A percentile compares a stretch with the other conserved stretches of the same genome.
Evolutionary conservation across 2,888 invertebrate genomes (phyloP).

Genomic region (Cheiracanthium punctorium): DNA sequence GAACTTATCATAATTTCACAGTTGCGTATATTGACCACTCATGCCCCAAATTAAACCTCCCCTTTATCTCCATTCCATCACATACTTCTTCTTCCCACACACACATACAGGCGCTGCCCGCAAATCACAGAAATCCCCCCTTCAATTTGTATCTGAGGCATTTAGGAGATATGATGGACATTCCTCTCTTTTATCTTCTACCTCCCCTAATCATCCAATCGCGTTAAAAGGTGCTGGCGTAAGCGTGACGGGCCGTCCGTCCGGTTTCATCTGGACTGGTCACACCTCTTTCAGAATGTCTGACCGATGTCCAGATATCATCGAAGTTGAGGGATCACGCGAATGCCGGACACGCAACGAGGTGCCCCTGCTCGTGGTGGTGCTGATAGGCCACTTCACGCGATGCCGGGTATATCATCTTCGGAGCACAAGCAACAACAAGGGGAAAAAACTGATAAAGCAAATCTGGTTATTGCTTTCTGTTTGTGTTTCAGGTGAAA

Average conservation of each 20-base stretch:
- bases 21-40: no score
- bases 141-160: not conserved
- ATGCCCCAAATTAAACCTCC: not conserved
- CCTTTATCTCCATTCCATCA: not conserved
- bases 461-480: constrained; percentile 7
- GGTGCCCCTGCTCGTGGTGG: constrained; percentile 7
- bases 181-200: not conserved
- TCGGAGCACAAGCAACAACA: constrained; percentile 4
- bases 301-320: constrained; percentile 46
- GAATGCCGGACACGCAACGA: constrained; percentile 44
- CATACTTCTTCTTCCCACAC: not conserved
- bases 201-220: constrained; percentile 61
- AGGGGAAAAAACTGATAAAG: not conserved
- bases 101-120: no score
- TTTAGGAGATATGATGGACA: constrained; percentile 27
- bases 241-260: constrained; percentile 53
- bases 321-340: constrained; percentile 62
- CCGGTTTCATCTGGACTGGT: constrained; percentile 51
- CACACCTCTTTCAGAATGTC: constrained; percentile 49
- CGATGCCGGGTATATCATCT: constrained; percentile 29
- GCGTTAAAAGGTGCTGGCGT: constrained; percentile 54
- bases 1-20: no score
- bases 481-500: not conserved
- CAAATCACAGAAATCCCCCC: constrained; percentile 7
- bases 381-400: constrained; percentile 48